Conservation (phyloP, 2,113 vertebrate species). For the Oxyruncus cristatus region DNA sequence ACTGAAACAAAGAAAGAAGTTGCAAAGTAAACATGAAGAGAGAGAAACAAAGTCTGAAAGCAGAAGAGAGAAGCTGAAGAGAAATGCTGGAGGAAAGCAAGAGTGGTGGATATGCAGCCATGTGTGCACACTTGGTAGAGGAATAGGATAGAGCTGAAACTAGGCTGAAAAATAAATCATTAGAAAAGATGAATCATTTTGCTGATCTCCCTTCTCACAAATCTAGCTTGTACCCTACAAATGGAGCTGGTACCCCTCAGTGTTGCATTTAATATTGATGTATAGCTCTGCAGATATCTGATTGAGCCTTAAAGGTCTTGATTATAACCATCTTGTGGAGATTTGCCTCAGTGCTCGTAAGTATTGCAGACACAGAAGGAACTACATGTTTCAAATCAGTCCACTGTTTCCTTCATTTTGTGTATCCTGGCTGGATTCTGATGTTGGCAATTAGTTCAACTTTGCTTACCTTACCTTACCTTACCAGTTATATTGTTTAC, state of each 20-base stretch:
- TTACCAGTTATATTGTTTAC: not conserved
- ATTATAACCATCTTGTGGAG: not conserved
- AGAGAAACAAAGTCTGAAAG: not conserved
- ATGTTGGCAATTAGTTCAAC: not conserved
- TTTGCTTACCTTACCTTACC: not conserved
- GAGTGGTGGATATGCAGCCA: rapidly evolving
- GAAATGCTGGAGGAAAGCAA: not conserved
- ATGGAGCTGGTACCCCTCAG: not conserved
- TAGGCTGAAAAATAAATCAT: not conserved
- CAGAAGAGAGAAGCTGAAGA: not conserved
- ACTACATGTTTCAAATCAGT: not conserved
- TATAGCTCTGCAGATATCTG: not conserved
- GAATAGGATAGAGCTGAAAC: not conserved
- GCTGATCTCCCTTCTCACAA: not conserved
- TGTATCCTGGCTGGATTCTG: not conserved
- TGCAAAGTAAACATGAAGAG: not conserved
- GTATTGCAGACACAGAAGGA: not conserved
- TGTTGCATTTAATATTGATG: not conserved
- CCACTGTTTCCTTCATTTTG: not conserved
- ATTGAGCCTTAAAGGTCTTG: not conserved
- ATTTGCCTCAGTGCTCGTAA: not conserved
- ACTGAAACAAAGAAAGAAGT: not conserved
- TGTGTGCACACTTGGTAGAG: not conserved
- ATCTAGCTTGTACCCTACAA: not conserved
- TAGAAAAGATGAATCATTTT: not conserved